These are phyloP conservation scores for Calypte anna DNA, from an alignment of 2,113 vertebrate species.

Conservation along the genomic window DNA sequence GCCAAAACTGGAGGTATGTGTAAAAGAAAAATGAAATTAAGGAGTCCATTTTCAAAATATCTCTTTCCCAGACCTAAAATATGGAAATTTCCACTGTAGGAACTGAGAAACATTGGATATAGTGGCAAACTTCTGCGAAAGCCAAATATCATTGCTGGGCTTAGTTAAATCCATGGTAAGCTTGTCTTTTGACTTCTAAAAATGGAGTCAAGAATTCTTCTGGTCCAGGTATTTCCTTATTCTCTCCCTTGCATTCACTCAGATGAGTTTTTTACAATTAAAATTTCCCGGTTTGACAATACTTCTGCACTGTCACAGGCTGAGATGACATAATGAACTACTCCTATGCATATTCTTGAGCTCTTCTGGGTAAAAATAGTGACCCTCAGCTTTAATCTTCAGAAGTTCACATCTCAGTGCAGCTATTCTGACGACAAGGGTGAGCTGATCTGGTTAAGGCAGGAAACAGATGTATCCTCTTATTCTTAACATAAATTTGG, in stretches of 20 bases:
- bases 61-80: not conserved
- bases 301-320: conserved; percentile 26
- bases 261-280: conserved; percentile 21
- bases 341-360: not conserved
- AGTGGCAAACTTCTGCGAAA: not conserved
- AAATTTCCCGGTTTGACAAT: conserved; percentile 4
- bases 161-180: not conserved
- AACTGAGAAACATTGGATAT: not conserved
- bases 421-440: conserved; percentile 60
- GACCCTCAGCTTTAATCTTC: conserved; percentile 64
- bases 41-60: not conserved
- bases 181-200: not conserved
- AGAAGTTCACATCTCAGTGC: not conserved
- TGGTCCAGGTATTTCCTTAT: conserved; percentile 25
- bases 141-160: not conserved
- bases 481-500: conserved; percentile 68
- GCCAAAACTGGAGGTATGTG: not conserved
- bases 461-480: conserved; percentile 85
- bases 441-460: conserved; percentile 71
- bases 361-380: conserved; percentile 44
- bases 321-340: conserved; percentile 45
- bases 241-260: conserved; percentile 17
- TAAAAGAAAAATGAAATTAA: not conserved
- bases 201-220: not conserved
- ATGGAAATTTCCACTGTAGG: not conserved